Evolutionary conservation across 2,888 invertebrate genomes (phyloP).

Genomic region (Thysanoteuthis rhombus): DNA sequence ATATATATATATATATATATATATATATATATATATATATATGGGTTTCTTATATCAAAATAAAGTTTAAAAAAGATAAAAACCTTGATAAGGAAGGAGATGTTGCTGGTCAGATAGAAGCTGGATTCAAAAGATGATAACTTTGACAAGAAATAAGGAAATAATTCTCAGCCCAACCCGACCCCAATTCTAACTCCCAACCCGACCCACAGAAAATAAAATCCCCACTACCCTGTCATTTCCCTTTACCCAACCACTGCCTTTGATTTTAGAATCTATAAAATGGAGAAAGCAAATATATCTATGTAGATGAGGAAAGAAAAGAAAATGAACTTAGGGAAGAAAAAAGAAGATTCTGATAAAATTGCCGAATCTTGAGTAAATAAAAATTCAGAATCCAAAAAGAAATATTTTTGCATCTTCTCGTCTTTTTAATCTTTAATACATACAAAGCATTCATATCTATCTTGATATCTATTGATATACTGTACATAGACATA

Average conservation of each 20-base stretch:
- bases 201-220: not conserved
- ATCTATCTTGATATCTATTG: too few species aligned
- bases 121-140: not conserved
- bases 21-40: too few species aligned
- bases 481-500: too few species aligned
- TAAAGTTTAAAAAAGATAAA: not conserved
- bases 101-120: not conserved
- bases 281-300: conserved; percentile 12
- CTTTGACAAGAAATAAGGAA: not conserved
- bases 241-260: not conserved
- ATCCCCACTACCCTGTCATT: too few species aligned
- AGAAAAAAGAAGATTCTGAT: not conserved
- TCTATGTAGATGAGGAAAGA: not conserved
- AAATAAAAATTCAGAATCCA: not conserved
- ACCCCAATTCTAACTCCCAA: not conserved
- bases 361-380: not conserved
- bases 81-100: not conserved
- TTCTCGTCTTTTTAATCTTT: not conserved
- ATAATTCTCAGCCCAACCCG: not conserved
- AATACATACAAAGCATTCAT: not conserved
- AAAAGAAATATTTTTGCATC: not conserved
- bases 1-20: too few species aligned
- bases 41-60: not conserved
- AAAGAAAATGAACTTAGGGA: not conserved
- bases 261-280: conserved; percentile 12